Conservation (phyloP, 2,888 invertebrate genomes). For the Holacanthella duospinosa region DNA sequence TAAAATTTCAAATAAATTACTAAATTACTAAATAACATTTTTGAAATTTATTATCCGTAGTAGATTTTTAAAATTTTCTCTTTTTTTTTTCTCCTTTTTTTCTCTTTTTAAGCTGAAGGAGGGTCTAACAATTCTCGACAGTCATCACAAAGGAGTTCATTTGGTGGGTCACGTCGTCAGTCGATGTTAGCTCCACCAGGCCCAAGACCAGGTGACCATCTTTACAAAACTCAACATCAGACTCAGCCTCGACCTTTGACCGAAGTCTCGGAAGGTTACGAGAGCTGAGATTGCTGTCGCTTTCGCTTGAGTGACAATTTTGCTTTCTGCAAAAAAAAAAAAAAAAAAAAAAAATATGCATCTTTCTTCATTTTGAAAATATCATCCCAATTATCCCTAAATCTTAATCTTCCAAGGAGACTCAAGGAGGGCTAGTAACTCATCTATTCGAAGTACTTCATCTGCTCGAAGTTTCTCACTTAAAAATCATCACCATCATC, state of each 20-base stretch:
- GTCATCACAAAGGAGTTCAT: slow-evolving; percentile 32
- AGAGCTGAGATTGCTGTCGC: slow-evolving; percentile 17
- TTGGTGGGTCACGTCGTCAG: slow-evolving; percentile 11
- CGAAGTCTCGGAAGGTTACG: slow-evolving; percentile 15
- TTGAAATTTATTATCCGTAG: too few relatives aligned
- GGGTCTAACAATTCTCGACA: slow-evolving; percentile 27
- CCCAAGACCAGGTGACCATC: slow-evolving; percentile 31
- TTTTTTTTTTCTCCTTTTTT: too few relatives aligned
- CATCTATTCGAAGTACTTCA: slow-evolving; percentile 30
- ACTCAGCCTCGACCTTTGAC: slow-evolving; percentile 15
- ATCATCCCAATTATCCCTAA: too few relatives aligned
- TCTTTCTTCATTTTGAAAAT: too few relatives aligned
- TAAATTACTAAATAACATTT: too few relatives aligned
- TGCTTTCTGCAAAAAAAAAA: too few relatives aligned
- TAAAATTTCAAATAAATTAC: too few relatives aligned
- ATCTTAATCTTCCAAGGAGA: slow-evolving; percentile 18
- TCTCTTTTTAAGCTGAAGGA: slow-evolving; percentile 22
- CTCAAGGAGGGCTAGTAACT: slow-evolving; percentile 32
- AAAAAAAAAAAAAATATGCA: too few relatives aligned
- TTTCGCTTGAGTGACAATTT: too few relatives aligned
- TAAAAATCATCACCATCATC: slow-evolving; percentile 30
- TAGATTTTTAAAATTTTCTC: too few relatives aligned
- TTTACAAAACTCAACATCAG: background rate
- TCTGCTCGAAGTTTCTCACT: slow-evolving; percentile 33
- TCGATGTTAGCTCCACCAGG: slow-evolving; percentile 28